These are phyloP conservation scores for Drosophila gaucha DNA, from an alignment of 2,888 invertebrate genomes.

Conservation along the genomic window DNA sequence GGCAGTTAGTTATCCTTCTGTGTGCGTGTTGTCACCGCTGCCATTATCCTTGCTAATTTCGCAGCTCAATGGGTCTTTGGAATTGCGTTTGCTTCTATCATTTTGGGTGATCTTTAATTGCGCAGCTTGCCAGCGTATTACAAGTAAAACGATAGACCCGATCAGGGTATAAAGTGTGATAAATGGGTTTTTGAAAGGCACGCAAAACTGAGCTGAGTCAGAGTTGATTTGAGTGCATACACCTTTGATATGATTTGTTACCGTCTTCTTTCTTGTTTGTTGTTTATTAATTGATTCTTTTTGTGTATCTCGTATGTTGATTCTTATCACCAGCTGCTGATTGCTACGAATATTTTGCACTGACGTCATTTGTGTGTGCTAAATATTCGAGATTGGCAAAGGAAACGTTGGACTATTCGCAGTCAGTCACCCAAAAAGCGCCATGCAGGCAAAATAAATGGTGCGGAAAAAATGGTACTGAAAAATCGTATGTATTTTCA, in stretches of 20 bases:
- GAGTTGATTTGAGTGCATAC: slow-evolving; percentile 12
- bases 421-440: slow-evolving; percentile 44
- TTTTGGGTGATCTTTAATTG: slow-evolving; percentile 72
- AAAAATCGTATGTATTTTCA: slow-evolving; percentile 38
- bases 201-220: slow-evolving; percentile 14
- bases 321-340: slow-evolving; percentile 44
- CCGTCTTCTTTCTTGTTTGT: slow-evolving; percentile 57
- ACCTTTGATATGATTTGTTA: slow-evolving; percentile 56
- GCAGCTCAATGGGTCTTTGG: slow-evolving; percentile 76
- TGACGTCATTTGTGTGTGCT: slow-evolving; percentile 6
- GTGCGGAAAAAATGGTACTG: slow-evolving; percentile 68
- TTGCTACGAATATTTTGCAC: background rate
- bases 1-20: slow-evolving; percentile 13
- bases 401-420: background rate
- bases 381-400: background rate
- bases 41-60: slow-evolving; percentile 82
- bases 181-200: slow-evolving; percentile 77
- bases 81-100: slow-evolving; percentile 47
- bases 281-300: slow-evolving; percentile 54
- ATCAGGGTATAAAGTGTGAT: slow-evolving; percentile 72
- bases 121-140: slow-evolving; percentile 74
- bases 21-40: slow-evolving; percentile 76
- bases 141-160: slow-evolving; percentile 51
- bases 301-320: slow-evolving; percentile 42
- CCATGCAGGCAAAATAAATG: slow-evolving; percentile 61